Base-by-base conservation (phyloP, 2,888 invertebrate genomes). In the Fissipunctia ypsillon region DNA sequence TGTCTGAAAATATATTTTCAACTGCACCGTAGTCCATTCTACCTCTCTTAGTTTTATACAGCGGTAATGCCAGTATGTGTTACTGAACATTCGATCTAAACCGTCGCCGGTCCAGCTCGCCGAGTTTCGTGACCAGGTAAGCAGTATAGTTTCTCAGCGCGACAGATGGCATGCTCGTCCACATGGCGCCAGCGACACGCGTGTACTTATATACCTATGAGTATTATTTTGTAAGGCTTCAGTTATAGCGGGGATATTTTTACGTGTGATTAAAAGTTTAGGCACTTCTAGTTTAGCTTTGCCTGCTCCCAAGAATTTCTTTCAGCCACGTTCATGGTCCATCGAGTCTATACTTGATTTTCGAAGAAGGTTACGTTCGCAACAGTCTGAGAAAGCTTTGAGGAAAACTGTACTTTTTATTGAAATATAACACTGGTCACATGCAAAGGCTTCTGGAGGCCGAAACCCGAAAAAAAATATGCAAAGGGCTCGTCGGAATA, bases 121-220 rank as follows among this genome's bases (percentile, higher is more conserved):
- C 77, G 73, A 80, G 84, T 77, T 77, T 88, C 79, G 77, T 83
- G 80, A 84, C 80, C 88, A 87, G 88, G 89, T 89, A 89, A 84
- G 83, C 84, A 79, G 85, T 80, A n/a, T n/a, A 83, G 88, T 87
- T 84, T 86, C 87, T 86, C 76, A 89, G 88, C 83, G 87, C 92
- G 93, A 93, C 94, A 95, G 94, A 94, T 95, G 94, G 94, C 88
- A 79, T 76, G 87, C 76, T 91, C 93, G 93, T 94, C 94, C 92
- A 94, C 94, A 88, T 91, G 92, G 92, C 93, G 93, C 93, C 93
- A 89, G 48, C 80, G 77, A 81, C 88, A 84, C 86, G 84, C 84
- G 74, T 88, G 81, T 84, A 87, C 88, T 83, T 87, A 88, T 85
- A 76, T 78, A 76, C 80, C n/a, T n/a, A n/a, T n/a, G 22, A 79